A percentile compares a stretch with the other conserved stretches of the same genome.
Conservation (phyloP, 2,888 invertebrate genomes). For the Pollenia angustigena region DNA sequence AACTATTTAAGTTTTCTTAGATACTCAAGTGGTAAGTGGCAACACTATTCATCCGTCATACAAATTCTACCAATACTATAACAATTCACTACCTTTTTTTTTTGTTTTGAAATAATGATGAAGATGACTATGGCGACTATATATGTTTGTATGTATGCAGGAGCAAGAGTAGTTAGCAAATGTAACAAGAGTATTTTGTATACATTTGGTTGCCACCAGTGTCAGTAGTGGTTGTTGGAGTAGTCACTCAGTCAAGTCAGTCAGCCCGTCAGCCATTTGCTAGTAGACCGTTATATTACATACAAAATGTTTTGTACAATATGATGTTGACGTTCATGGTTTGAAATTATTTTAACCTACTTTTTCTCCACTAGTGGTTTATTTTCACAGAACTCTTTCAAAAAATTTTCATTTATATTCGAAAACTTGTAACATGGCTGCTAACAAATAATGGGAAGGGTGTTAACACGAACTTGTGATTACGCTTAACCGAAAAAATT, state of each 20-base stretch:
- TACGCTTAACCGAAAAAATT: conserved; percentile 28
- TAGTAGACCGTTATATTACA: conserved; percentile 27
- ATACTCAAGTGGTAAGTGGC: conserved; percentile 19
- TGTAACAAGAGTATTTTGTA: conserved; percentile 25
- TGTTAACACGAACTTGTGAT: conserved; percentile 55
- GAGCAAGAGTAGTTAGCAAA: background rate
- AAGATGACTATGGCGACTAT: conserved; percentile 30
- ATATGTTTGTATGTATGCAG: background rate
- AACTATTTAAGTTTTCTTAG: conserved; percentile 24
- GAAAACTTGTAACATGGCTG: conserved; percentile 1
- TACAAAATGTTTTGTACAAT: conserved; percentile 49
- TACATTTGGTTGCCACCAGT: conserved; percentile 30
- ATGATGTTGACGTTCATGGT: conserved; percentile 64
- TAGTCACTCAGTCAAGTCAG: conserved; percentile 10
- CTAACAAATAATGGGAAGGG: conserved; percentile 46
- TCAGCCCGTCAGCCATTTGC: conserved; percentile 11
- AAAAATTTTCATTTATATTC: conserved; percentile 31
- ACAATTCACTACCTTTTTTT: conserved; percentile 3
- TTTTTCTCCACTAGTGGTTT: conserved; percentile 56
- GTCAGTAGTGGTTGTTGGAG: conserved; percentile 14
- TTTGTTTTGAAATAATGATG: conserved; percentile 1
- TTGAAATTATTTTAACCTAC: conserved; percentile 66
- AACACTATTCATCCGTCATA: conserved; percentile 22
- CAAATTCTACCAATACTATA: conserved; percentile 1
- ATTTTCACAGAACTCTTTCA: conserved; percentile 41